Base-by-base conservation (phyloP, 2,113 vertebrate species). In the Corythaeola cristata region DNA sequence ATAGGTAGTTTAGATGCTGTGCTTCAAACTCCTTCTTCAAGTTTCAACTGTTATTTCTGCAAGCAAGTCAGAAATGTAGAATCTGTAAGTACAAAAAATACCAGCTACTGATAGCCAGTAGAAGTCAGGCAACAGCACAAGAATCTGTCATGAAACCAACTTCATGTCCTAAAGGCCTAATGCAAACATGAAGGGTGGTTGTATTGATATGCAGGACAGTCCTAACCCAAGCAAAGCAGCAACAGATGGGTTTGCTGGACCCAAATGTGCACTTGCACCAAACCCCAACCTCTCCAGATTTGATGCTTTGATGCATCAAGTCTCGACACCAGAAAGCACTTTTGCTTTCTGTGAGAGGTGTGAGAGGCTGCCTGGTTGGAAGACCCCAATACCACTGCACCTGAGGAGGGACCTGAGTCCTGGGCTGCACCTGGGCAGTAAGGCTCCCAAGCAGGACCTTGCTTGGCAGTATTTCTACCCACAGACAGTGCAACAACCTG, bases 401-500 rank as follows among this genome's bases (percentile, higher is more conserved):
- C 44, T 66, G 35, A 80, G 41, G 76, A 63, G 20, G 24, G 8
- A 49, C 30, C 44, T 5, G 3, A 44, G 37, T n/a, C 32, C 62
- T 66, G n/a, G 19, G 14, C 47, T 44, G 37, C 3, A 15, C 27
- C 30, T 37, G 37, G 49, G 74, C 47, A 60, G 55, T 9, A n/a
- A 9, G 9, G 44, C 26, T 58, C 26, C 49, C 37, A 35, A 26
- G 37, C 22, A 75, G 19, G 60, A 33, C 69, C 53, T 23, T 64
- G 30, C 30, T 33, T 2, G 0, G 19, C 1, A 3, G 32, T 55
- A 45, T 53, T 53, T 55, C 64, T 72, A 45, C n/a, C 33, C 5
- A 1, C 19, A 63, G 56, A 55, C 19, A 15, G 28, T n/a, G n/a
- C 23, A 63, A n/a, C 30, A 76, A 27, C 23, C 58, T 47, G 17